A percentile compares a stretch with the other conserved stretches of the same genome.
Evolutionary conservation across 2,113 vertebrate genomes (phyloP).

Genomic region (Suncus etruscus): DNA sequence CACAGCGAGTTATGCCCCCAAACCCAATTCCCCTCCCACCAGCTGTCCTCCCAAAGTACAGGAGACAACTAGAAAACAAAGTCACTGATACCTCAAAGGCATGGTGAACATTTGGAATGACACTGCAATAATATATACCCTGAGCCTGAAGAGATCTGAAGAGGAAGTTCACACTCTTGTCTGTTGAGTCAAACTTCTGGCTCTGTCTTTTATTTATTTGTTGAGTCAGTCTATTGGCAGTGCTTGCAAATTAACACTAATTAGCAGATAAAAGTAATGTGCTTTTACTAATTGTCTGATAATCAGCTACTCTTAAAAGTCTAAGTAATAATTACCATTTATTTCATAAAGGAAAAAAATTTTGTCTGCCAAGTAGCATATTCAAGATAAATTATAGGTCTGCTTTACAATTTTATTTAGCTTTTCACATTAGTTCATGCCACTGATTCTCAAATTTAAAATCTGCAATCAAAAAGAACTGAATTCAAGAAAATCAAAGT

Average conservation of each 20-base stretch:
- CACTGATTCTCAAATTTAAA: neutral
- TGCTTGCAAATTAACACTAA: slow-evolving; percentile 67
- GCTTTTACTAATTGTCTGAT: slow-evolving; percentile 59
- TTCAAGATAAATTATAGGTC: slow-evolving; percentile 50
- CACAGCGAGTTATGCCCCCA: neutral
- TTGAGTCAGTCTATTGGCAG: slow-evolving; percentile 42
- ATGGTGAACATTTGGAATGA: slow-evolving; percentile 20
- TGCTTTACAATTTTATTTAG: slow-evolving; percentile 16
- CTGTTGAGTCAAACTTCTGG: slow-evolving; percentile 19
- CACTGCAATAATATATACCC: neutral
- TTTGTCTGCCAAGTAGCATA: slow-evolving; percentile 9
- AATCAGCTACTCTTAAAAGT: slow-evolving; percentile 68
- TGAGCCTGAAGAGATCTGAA: neutral
- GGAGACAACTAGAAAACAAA: neutral
- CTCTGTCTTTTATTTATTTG: slow-evolving; percentile 55
- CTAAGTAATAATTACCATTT: slow-evolving; percentile 70
- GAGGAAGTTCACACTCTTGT: neutral
- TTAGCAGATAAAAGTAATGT: slow-evolving; percentile 67
- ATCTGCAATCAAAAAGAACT: neutral
- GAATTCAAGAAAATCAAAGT: slow-evolving; percentile 47
- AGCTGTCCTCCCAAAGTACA: neutral
- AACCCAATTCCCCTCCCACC: neutral
- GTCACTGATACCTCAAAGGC: neutral
- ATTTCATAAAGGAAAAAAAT: slow-evolving; percentile 38
- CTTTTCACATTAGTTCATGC: neutral